Base-by-base conservation (phyloP, 1,140 invertebrate species). In the Drosophila cardini region DNA sequence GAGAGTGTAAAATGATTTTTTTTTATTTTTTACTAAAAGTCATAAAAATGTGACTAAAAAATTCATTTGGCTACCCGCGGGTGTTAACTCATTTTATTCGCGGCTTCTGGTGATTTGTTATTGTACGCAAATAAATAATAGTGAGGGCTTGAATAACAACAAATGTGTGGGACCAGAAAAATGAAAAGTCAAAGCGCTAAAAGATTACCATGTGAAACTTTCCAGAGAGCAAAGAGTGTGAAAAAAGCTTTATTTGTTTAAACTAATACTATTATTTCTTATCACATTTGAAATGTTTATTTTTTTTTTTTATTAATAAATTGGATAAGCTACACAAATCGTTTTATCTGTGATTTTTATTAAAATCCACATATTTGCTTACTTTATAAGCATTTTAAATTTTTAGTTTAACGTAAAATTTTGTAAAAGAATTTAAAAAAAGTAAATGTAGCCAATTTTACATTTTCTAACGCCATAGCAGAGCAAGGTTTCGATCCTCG, bases 401-500 rank as follows among this genome's bases (percentile, higher is more conserved):
- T n/a, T n/a, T n/a, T 13, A 43, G n/a, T 43, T 43, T 16, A 4
- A 11, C 8, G 0, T 11, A 46, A 21, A 18, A 18, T 46, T n/a
- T n/a, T n/a, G n/a, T 21, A 11, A n/a, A 26, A 21, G 15, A 48
- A 48, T 48, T 26, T 30, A 30, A 32, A 50, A 52, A 52, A 52
- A 13, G 3, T 13, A 52, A 50, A 32, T 15, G 42, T 8, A 52
- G 34, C 15, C 30, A 34, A 26, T 34, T 52, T 4, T 40, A 40
- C 11, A 52, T 4, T 15, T 4, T 13, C n/a, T 32, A 32, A 30
- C 2, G 13, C 10, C 1, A 52, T 73, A 97, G 96, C 96, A 97
- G 96, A 96, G 95, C 95, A 95, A 96, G 95, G 96, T 97, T 97
- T 97, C 96, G 96, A 97, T 97, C 96, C 95, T 96, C 96, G 95